A percentile compares a stretch with the other conserved stretches of the same genome.
These are phyloP conservation scores for Hydrolagus affinis DNA, from an alignment of 2,113 vertebrate species.

Conservation along the genomic window DNA sequence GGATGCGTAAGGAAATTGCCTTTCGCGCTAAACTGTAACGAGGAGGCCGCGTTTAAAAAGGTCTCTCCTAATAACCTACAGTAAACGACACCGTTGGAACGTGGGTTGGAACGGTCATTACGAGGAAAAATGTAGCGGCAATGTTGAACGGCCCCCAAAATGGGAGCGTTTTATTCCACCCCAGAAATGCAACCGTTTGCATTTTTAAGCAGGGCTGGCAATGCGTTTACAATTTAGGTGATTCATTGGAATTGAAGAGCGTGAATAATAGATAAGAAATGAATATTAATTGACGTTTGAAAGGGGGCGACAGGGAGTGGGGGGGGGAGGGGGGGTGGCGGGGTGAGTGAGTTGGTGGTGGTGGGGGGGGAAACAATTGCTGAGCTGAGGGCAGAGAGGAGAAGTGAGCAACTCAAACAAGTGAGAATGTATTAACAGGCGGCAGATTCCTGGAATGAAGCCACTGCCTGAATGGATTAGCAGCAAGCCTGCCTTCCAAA, in stretches of 20 bases:
- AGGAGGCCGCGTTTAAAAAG: background rate
- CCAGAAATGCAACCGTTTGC: background rate
- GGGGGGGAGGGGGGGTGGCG: too few relatives aligned
- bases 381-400: background rate
- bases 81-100: background rate
- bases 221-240: background rate
- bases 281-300: background rate
- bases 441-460: background rate
- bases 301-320: too few relatives aligned
- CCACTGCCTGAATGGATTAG: background rate
- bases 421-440: background rate
- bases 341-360: too few relatives aligned
- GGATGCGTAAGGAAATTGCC: background rate
- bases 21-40: background rate
- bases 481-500: too few relatives aligned
- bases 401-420: background rate
- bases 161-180: background rate
- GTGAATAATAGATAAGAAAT: constrained; percentile 17
- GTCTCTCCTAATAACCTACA: background rate
- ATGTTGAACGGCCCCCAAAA: background rate
- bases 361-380: too few relatives aligned
- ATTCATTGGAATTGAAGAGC: background rate
- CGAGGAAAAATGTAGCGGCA: background rate
- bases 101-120: background rate
- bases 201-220: background rate